Evolutionary conservation across 2,113 vertebrate species (phyloP).

Genomic region (Alligator mississippiensis): DNA sequence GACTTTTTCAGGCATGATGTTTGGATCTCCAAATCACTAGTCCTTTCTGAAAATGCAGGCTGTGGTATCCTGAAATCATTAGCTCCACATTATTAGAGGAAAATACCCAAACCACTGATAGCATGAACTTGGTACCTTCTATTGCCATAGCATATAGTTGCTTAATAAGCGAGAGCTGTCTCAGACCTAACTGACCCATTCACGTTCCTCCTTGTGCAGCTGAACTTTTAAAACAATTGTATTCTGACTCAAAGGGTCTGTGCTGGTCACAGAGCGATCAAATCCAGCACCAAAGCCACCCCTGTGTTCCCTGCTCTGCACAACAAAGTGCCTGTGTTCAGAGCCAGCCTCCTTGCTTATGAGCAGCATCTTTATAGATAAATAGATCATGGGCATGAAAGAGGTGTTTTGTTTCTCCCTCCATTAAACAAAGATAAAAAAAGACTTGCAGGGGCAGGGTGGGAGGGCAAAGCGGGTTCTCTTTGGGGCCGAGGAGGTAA

Average conservation of each 20-base stretch:
- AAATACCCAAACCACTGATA: background rate
- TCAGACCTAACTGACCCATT: fast-evolving
- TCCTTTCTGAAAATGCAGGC: background rate
- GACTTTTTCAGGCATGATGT: constrained; percentile 22
- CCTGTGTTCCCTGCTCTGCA: background rate
- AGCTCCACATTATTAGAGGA: too few relatives aligned
- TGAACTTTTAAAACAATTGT: background rate
- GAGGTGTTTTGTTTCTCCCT: background rate
- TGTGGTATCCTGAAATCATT: background rate
- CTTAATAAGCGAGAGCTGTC: background rate
- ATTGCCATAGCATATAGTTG: background rate
- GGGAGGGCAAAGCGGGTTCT: fast-evolving
- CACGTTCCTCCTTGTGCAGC: fast-evolving
- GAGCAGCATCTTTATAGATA: too few relatives aligned
- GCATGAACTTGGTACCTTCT: background rate
- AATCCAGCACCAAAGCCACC: too few relatives aligned
- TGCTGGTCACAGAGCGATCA: fast-evolving
- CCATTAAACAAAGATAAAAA: fast-evolving
- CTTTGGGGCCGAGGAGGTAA: background rate
- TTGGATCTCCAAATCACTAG: background rate
- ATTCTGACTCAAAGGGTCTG: fast-evolving
- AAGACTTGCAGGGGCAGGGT: background rate
- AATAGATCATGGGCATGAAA: background rate
- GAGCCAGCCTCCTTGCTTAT: background rate
- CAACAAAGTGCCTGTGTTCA: background rate